A percentile compares a stretch with the other conserved stretches of the same genome.
Conservation (phyloP, 2,113 vertebrate species). For the Odobenus rosmarus region DNA sequence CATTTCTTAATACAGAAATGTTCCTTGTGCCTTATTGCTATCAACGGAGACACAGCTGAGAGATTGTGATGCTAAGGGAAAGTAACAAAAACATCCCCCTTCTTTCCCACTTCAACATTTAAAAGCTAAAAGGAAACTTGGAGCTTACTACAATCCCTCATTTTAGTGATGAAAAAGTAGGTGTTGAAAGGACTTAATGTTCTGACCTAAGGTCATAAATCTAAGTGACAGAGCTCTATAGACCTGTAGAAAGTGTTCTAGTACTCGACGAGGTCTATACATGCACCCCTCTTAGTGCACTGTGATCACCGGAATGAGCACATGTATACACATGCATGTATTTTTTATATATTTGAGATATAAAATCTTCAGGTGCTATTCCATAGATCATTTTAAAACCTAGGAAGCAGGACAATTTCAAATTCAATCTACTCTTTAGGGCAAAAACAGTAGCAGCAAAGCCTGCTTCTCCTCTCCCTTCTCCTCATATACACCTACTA, state of each 20-base stretch:
- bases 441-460: conserved; percentile 12
- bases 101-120: background rate
- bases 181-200: background rate
- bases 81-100: background rate
- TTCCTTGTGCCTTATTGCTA: background rate
- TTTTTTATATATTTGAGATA: background rate
- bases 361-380: background rate
- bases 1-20: background rate
- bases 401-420: background rate
- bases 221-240: background rate
- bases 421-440: background rate
- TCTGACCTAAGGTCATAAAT: background rate
- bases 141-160: background rate
- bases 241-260: background rate
- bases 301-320: background rate
- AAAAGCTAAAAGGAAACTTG: background rate
- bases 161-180: background rate
- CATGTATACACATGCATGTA: background rate
- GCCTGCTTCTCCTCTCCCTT: background rate
- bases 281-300: too few relatives aligned
- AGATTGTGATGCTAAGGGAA: background rate
- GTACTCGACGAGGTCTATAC: background rate
- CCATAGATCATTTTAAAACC: background rate
- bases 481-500: background rate
- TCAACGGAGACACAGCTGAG: background rate